Conservation (phyloP, 2,888 invertebrate genomes). For the Andrena trimmerana region DNA sequence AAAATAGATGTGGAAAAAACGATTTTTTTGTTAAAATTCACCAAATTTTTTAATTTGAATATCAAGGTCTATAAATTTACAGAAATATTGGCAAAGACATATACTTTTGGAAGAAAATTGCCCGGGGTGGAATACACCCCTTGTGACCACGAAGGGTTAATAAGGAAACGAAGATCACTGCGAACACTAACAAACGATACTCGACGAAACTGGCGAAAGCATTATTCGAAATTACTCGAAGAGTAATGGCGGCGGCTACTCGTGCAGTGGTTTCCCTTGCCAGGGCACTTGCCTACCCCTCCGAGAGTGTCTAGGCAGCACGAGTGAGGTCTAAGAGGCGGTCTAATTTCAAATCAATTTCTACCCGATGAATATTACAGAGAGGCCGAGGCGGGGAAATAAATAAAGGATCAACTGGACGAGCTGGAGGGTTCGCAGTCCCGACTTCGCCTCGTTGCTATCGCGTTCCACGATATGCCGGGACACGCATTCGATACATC, state of each 20-base stretch:
- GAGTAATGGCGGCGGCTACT: constrained; percentile 48
- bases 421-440: constrained; percentile 56
- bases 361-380: constrained; percentile 83
- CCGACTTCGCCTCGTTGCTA: constrained; percentile 22
- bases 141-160: too few species aligned
- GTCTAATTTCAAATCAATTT: constrained; percentile 84
- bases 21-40: too few species aligned
- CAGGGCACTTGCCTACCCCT: constrained; percentile 53
- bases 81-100: too few species aligned
- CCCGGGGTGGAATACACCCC: too few species aligned
- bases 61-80: too few species aligned
- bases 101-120: too few species aligned
- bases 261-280: constrained; percentile 71
- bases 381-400: constrained; percentile 75
- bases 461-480: constrained; percentile 31
- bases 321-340: constrained; percentile 73
- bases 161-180: neutral
- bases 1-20: too few species aligned
- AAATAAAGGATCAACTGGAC: constrained; percentile 79
- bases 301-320: constrained; percentile 49
- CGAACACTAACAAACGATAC: neutral
- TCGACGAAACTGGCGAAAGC: constrained; percentile 21
- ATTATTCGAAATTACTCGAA: constrained; percentile 38
- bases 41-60: too few species aligned
- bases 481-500: constrained; percentile 72